These are phyloP conservation scores for Columbina picui DNA, from an alignment of 2,113 vertebrate genomes.

Conservation along the genomic window DNA sequence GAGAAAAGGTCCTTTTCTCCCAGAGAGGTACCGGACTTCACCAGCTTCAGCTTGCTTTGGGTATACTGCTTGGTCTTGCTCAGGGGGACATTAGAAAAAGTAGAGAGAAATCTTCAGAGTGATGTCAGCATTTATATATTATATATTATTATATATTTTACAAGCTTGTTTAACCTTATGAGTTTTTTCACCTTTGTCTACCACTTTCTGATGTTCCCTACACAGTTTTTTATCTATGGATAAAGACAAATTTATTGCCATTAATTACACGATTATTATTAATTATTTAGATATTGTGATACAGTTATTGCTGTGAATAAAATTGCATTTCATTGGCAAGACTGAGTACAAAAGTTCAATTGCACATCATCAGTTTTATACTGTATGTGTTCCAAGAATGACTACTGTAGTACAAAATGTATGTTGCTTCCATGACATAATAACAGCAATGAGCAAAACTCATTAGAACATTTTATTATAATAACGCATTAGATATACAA, in stretches of 20 bases:
- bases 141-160: no score
- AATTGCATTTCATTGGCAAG: neutral
- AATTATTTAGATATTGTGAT: neutral
- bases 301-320: neutral
- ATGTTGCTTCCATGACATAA: neutral
- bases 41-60: neutral
- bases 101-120: neutral
- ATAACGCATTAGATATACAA: neutral
- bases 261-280: neutral
- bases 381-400: rapidly evolving
- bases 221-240: neutral
- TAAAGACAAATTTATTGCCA: neutral
- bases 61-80: neutral
- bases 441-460: neutral
- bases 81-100: neutral
- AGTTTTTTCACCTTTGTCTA: neutral
- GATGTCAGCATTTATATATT: neutral
- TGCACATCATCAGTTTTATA: neutral
- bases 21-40: neutral
- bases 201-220: neutral
- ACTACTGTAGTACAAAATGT: neutral
- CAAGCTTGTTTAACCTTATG: neutral
- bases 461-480: neutral
- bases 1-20: neutral
- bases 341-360: neutral